phyloP scores from a whole-genome alignment of 2,888 invertebrate genomes.

The Brachycybe producta region DNA sequence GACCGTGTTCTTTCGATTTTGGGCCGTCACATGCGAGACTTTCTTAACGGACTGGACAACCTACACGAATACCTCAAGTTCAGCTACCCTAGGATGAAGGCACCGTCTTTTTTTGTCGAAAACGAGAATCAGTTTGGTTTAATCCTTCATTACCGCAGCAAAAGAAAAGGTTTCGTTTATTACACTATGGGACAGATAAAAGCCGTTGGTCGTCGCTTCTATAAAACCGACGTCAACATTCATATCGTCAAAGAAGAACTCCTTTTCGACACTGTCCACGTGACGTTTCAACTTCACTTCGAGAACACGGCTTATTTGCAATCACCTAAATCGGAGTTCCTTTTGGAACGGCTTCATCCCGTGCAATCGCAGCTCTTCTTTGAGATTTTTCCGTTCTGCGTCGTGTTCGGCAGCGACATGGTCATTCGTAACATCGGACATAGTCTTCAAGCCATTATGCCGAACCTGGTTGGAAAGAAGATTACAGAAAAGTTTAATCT shows the following conservation, averaged over 20 bases:
- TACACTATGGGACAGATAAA: slow-evolving; percentile 95
- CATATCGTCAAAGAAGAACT: slow-evolving; percentile 75
- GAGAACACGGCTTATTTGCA: slow-evolving; percentile 74
- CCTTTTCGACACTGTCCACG: slow-evolving; percentile 79
- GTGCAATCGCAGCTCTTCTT: slow-evolving; percentile 80
- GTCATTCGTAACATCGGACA: slow-evolving; percentile 77
- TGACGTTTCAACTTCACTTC: slow-evolving; percentile 84
- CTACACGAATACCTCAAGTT: slow-evolving; percentile 93
- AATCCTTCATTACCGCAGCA: slow-evolving; percentile 84
- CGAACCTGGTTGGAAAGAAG: slow-evolving; percentile 74
- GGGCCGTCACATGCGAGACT: slow-evolving; percentile 88
- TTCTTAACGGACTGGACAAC: slow-evolving; percentile 86
- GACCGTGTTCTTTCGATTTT: slow-evolving; percentile 78
- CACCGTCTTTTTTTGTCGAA: slow-evolving; percentile 94
- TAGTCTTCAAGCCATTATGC: slow-evolving; percentile 56
- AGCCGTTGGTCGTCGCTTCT: slow-evolving; percentile 52
- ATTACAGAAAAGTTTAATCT: slow-evolving; percentile 85
- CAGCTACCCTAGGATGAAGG: slow-evolving; percentile 76
- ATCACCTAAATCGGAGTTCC: slow-evolving; percentile 56
- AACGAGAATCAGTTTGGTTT: slow-evolving; percentile 85
- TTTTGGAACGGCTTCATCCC: slow-evolving; percentile 36
- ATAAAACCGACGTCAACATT: slow-evolving; percentile 87
- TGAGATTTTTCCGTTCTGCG: slow-evolving; percentile 95
- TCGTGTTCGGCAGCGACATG: slow-evolving; percentile 89
- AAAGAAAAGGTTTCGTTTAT: slow-evolving; percentile 82